Base-by-base conservation (phyloP, 2,797 vertebrate genomes). In the Sebastes trivittatus region DNA sequence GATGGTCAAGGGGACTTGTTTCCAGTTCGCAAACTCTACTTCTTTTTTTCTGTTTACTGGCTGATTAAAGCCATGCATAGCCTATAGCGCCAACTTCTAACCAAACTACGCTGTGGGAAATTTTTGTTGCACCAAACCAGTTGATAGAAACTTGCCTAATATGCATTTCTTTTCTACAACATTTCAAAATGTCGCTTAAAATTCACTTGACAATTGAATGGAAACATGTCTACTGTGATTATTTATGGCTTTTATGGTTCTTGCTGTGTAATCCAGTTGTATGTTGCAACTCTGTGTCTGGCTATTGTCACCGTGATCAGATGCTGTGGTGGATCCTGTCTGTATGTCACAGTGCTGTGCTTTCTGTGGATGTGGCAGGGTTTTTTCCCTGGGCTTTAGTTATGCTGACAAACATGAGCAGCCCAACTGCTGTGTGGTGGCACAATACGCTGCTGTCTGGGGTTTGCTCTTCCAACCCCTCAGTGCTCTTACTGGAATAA, bases 331-430 rank as follows among this genome's bases (percentile, higher is more conserved):
- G 74, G 63, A 36, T 64, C 42, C 64, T 14, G 58, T 71, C 55
- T 62, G 34, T 73, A n/a, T 60, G 73, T 72, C 23, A 18, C 46
- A 46, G 64, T 61, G 75, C 18, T 63, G 70, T 60, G 69, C 75
- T 79, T 80, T 66, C 71, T 87, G 93, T 93, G 87, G 90, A 93
- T 93, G 92, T 93, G 92, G 93, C 92, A 88, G 91, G 89, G 82
- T 92, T 94, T 92, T 94, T 93, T 94, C 88, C 87, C 89, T 81
- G 78, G 30, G 30, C 81, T 89, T 74, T 16, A 67, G 76, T 87
- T 90, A 72, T 67, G 74, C 88, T 88, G 87, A 92, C 84, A 87
- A 87, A 90, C 85, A 81, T 14, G 42, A 90, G 87, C 83, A 63
- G 79, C 63, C 79, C 84, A 68, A 80, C 66, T 82, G 78, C 71